A percentile compares a stretch with the other conserved stretches of the same genome.
Evolutionary conservation across 2,888 invertebrate species (phyloP).

Genomic region (Diabrotica balteata): DNA sequence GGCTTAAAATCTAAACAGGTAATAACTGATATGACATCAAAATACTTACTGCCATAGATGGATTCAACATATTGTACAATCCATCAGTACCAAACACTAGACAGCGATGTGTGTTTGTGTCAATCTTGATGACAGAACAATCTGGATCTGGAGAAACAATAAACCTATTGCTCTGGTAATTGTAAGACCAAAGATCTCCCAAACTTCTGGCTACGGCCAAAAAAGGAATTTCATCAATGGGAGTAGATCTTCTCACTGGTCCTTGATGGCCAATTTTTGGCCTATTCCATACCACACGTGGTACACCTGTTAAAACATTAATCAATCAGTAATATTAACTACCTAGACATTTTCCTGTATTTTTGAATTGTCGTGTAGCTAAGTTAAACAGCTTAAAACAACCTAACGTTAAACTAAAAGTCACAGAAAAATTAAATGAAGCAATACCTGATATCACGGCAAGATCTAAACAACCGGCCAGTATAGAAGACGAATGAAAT

Average conservation of each 20-base stretch:
- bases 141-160: slow-evolving; percentile 99
- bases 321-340: not conserved
- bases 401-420: too few species aligned
- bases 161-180: slow-evolving; percentile 87
- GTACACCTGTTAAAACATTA: slow-evolving; percentile 73
- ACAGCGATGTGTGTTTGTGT: slow-evolving; percentile 81
- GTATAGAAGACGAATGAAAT: too few species aligned
- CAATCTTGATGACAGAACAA: slow-evolving; percentile 83
- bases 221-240: slow-evolving; percentile 93
- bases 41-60: slow-evolving; percentile 72
- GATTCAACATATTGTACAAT: slow-evolving; percentile 92
- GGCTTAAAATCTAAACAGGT: not conserved
- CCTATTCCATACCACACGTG: slow-evolving; percentile 96
- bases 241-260: slow-evolving; percentile 87
- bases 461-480: too few species aligned
- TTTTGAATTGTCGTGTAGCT: too few species aligned
- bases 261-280: slow-evolving; percentile 85
- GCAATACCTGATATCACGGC: too few species aligned
- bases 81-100: slow-evolving; percentile 97
- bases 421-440: too few species aligned
- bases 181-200: slow-evolving; percentile 98
- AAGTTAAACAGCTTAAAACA: too few species aligned
- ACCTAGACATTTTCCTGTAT: too few species aligned
- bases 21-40: not conserved
- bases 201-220: slow-evolving; percentile 94